phyloP scores from a whole-genome alignment of 2,113 vertebrate species.

The Pangasianodon gigas region DNA sequence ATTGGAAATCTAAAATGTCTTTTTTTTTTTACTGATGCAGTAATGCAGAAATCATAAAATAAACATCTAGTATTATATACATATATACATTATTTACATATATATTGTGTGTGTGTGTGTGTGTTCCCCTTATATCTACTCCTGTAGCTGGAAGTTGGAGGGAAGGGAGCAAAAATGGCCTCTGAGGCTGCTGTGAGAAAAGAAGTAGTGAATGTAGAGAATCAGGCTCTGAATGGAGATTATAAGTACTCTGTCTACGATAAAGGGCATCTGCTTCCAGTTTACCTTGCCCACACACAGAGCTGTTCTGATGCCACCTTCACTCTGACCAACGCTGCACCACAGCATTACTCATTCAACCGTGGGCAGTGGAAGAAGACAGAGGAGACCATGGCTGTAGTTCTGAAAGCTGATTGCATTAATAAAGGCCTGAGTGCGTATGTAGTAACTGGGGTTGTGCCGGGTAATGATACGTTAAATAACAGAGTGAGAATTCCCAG shows the following conservation, averaged over 20 bases:
- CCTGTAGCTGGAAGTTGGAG: not conserved
- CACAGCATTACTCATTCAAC: not conserved
- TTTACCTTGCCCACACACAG: not conserved
- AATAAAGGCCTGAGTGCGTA: no score
- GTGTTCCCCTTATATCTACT: not conserved
- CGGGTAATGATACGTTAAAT: no score
- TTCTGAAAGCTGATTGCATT: not conserved
- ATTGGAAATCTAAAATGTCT: no score
- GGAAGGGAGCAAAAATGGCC: no score
- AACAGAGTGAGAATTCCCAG: no score
- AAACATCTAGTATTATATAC: no score
- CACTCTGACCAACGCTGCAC: conserved; percentile 46
- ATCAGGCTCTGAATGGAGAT: not conserved
- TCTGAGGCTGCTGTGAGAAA: not conserved
- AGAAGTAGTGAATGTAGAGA: not conserved
- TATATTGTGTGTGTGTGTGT: not conserved
- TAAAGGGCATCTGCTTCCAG: conserved; percentile 26
- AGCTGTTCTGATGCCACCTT: not conserved
- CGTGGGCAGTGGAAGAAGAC: not conserved
- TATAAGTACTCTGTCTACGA: fast-evolving
- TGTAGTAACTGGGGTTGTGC: no score
- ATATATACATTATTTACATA: no score
- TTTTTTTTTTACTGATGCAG: no score
- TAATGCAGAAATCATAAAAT: no score
- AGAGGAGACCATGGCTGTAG: not conserved